Base-by-base conservation (phyloP, 2,888 invertebrate species). In the Sepioteuthis lessoniana region DNA sequence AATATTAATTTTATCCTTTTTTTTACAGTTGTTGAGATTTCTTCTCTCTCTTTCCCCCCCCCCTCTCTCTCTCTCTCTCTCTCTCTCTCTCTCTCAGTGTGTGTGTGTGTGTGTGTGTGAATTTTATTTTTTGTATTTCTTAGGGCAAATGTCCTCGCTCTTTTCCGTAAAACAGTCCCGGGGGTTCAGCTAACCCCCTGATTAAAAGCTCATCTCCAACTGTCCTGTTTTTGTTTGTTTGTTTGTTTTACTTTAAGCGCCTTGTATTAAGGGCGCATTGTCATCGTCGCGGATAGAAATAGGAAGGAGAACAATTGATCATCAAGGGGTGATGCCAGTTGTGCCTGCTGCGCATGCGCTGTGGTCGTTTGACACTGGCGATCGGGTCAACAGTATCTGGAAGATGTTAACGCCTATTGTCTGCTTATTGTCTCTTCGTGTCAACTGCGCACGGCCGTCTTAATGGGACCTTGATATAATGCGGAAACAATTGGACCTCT, bases 141-240 rank as follows among this genome's bases (percentile, higher is more conserved):
- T 55, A 25, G 55, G 55, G 25, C 55, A 55, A 55, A 5, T 55
- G 55, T 55, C 25, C 55, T 55, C 7, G 55, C 25, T 55, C 55
- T 55, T 55, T 21, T 55, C 55, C 55, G 55, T 55, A 55, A 55
- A 55, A 21, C 55, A 28, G 55, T 25, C 55, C 55, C n/a, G 76
- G 13, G 13, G 76, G 76, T 13, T 76, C n/a, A 16, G 76, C n/a
- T 76, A 76, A 76, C n/a, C 76, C 60, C n/a, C n/a, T 76, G 76
- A 76, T 76, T 76, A 76, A 76, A 76, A n/a, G 76, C 76, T 76
- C 76, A 76, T 76, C n/a, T n/a, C n/a, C 76, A n/a, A 76, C 76
- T 76, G 76, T 76, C 76, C 76, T 76, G n/a, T 25, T 16, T 10
- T n/a, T n/a, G 16, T n/a, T 76, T 4, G n/a, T 42, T 42, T 42